Percentiles rank a stretch among this genome's conserved stretches.
These are phyloP conservation scores for Paramormyrops kingsleyae DNA, from an alignment of 2,113 vertebrate genomes.

Conservation along the genomic window DNA sequence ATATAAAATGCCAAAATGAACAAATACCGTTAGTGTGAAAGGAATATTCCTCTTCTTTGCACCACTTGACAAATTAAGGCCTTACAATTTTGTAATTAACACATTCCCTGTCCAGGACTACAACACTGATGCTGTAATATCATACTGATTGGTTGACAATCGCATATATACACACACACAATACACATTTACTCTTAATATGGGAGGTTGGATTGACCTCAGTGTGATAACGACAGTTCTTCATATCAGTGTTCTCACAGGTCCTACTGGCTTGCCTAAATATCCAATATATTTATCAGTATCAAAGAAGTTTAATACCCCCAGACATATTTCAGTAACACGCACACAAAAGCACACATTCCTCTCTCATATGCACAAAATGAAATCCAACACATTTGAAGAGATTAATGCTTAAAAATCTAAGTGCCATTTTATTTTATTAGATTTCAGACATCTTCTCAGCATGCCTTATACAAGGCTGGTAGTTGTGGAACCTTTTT, in stretches of 20 bases:
- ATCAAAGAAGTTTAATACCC: slow-evolving; percentile 24
- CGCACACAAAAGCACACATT: neutral
- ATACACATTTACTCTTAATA: slow-evolving; percentile 58
- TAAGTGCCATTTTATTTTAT: neutral
- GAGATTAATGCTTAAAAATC: neutral
- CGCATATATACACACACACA: slow-evolving; percentile 47
- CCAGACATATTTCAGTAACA: neutral
- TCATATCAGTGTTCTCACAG: slow-evolving; percentile 45
- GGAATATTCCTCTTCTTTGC: neutral
- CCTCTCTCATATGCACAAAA: neutral
- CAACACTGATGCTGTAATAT: slow-evolving; percentile 47
- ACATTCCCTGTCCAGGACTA: slow-evolving; percentile 27
- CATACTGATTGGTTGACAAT: slow-evolving; percentile 54
- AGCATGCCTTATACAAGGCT: neutral
- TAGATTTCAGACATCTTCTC: neutral
- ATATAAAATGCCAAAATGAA: neutral
- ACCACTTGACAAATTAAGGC: slow-evolving; percentile 33
- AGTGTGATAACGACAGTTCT: slow-evolving; percentile 49
- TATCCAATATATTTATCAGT: neutral
- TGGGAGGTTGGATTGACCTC: slow-evolving; percentile 42
- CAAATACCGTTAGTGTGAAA: neutral
- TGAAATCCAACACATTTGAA: neutral
- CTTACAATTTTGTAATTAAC: neutral
- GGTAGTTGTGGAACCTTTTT: slow-evolving; percentile 18
- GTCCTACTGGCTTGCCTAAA: slow-evolving; percentile 41